Conservation (phyloP, 2,888 invertebrate species). For the Sisyra nigra region DNA sequence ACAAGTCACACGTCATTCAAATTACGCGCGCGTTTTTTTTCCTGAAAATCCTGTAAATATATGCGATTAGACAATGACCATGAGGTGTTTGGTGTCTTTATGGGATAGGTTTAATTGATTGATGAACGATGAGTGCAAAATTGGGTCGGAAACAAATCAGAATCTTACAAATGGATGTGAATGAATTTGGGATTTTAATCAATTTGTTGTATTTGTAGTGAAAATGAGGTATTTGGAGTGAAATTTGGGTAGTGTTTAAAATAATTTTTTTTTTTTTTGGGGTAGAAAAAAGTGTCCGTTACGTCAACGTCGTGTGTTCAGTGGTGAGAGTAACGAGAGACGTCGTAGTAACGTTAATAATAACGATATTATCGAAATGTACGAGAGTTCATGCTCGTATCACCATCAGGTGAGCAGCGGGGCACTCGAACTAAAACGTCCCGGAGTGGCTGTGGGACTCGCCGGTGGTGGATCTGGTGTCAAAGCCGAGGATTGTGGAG, state of each 20-base stretch:
- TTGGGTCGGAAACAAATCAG: too few species aligned
- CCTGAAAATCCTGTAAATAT: too few species aligned
- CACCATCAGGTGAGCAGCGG: conserved; percentile 30
- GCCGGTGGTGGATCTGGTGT: conserved; percentile 8
- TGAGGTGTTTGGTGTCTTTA: neutral
- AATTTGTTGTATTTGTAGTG: neutral
- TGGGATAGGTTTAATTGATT: too few species aligned
- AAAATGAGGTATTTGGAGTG: neutral
- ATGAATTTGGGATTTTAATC: neutral
- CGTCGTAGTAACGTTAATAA: neutral
- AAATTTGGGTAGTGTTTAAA: neutral
- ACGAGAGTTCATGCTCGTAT: conserved; percentile 88
- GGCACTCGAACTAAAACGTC: conserved; percentile 28
- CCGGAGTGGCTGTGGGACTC: conserved; percentile 8
- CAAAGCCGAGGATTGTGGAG: conserved; percentile 15
- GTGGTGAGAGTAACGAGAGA: neutral
- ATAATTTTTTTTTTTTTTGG: neutral
- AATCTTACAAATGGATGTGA: too few species aligned
- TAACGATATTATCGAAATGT: conserved; percentile 42
- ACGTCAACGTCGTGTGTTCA: conserved; percentile 15
- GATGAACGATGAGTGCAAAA: too few species aligned
- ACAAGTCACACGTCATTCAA: too few species aligned
- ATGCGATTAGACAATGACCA: neutral
- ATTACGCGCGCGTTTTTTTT: too few species aligned
- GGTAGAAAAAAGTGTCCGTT: conserved; percentile 25